Evolutionary conservation across 2,888 invertebrate species (phyloP).

Genomic region (Chydorus sphaericus): DNA sequence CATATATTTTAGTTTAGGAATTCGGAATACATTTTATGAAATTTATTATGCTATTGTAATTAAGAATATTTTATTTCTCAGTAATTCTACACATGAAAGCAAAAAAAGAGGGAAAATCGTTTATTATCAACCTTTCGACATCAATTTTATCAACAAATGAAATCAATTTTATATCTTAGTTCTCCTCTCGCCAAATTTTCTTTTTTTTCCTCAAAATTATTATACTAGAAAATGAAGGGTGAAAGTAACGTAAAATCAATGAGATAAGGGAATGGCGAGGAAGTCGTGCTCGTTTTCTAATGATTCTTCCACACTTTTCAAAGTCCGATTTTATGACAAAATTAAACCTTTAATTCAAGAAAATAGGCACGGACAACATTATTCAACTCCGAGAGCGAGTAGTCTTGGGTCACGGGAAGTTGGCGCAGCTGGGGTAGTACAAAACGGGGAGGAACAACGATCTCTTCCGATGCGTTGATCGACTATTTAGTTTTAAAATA

Average conservation of each 20-base stretch:
- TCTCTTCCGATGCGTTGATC: slow-evolving; percentile 25
- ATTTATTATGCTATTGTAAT: too few relatives aligned
- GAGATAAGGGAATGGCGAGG: too few relatives aligned
- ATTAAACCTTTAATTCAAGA: slow-evolving; percentile 22
- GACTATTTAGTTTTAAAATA: neutral
- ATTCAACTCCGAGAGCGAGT: slow-evolving; percentile 36
- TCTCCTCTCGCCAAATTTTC: too few relatives aligned
- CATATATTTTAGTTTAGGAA: too few relatives aligned
- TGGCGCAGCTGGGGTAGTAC: slow-evolving; percentile 34
- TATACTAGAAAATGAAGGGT: neutral
- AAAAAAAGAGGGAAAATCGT: slow-evolving; percentile 4
- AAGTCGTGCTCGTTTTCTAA: too few relatives aligned
- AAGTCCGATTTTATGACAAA: neutral
- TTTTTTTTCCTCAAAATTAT: neutral
- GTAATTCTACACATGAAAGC: too few relatives aligned
- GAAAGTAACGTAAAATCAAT: neutral
- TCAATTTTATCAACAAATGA: slow-evolving; percentile 2
- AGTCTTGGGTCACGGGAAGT: slow-evolving; percentile 44
- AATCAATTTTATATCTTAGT: too few relatives aligned
- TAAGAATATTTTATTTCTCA: too few relatives aligned
- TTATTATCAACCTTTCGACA: slow-evolving; percentile 5
- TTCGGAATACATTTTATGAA: too few relatives aligned
- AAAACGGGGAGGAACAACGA: slow-evolving; percentile 22
- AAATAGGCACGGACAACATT: slow-evolving; percentile 25
- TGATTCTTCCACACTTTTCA: too few relatives aligned